Evolutionary conservation across 1,140 invertebrate species (phyloP).

Genomic region (Pectinophora gossypiella): DNA sequence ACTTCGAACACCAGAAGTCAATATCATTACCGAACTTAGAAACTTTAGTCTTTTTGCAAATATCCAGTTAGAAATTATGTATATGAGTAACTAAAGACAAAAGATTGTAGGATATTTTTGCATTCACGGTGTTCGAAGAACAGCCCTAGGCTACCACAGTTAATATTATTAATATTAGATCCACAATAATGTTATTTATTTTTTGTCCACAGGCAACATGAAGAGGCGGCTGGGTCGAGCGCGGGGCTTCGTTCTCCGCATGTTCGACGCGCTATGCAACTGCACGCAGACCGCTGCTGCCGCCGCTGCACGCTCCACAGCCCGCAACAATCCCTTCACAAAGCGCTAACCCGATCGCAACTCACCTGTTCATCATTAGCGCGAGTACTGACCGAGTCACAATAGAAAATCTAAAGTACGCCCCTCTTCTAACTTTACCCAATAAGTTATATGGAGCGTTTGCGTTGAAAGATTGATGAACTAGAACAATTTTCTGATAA

Average conservation of each 20-base stretch:
- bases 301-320: constrained; percentile 66
- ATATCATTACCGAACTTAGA: too few species aligned
- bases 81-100: too few species aligned
- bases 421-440: not conserved
- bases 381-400: not conserved
- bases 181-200: too few species aligned
- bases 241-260: constrained; percentile 75
- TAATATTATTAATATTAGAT: too few species aligned
- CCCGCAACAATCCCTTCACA: constrained; percentile 62
- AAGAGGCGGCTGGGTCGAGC: constrained; percentile 76
- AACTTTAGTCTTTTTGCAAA: too few species aligned
- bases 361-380: not conserved
- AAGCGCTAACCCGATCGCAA: constrained; percentile 50
- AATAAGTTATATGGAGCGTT: too few species aligned
- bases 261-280: constrained; percentile 78
- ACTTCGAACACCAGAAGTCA: too few species aligned
- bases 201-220: constrained; percentile 43
- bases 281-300: constrained; percentile 76
- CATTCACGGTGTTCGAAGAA: too few species aligned
- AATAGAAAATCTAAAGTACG: not conserved
- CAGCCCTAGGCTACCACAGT: too few species aligned
- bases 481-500: not conserved
- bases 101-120: too few species aligned
- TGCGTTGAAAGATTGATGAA: not conserved
- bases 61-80: too few species aligned